These are phyloP conservation scores for Tringa solitaria DNA, from an alignment of 2,113 vertebrate species.

Conservation along the genomic window DNA sequence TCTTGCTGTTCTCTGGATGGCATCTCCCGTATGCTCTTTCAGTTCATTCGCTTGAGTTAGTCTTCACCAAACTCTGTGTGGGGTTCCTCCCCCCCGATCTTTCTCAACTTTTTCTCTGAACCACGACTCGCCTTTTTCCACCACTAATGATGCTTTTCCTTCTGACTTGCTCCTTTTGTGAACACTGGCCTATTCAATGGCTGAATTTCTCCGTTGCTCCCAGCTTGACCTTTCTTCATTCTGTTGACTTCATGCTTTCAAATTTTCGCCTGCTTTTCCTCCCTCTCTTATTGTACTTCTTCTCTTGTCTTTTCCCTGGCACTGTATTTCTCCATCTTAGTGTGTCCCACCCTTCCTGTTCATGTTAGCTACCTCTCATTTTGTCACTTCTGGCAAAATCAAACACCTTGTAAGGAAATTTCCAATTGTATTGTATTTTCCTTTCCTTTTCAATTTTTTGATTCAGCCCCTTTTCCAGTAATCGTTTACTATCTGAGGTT, in stretches of 20 bases:
- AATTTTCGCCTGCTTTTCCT: conserved; percentile 12
- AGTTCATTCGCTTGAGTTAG: background rate
- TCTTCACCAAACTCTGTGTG: background rate
- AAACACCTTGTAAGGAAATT: background rate
- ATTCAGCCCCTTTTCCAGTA: background rate
- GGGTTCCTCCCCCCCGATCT: background rate
- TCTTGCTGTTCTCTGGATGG: background rate
- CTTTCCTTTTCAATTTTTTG: background rate
- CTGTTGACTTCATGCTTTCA: conserved; percentile 55
- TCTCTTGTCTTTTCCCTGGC: conserved; percentile 23
- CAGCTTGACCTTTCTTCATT: conserved; percentile 57
- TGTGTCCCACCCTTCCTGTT: conserved; percentile 35
- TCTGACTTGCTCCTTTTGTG: conserved; percentile 62
- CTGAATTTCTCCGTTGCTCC: conserved; percentile 38
- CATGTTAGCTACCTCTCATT: background rate
- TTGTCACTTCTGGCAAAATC: background rate
- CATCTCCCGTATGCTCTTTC: background rate
- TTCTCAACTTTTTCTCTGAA: conserved; percentile 51
- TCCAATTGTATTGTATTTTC: background rate
- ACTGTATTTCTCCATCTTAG: conserved; percentile 40
- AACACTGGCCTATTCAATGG: conserved; percentile 13
- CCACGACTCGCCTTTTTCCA: conserved; percentile 54
- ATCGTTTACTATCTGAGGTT: background rate
- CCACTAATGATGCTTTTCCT: conserved; percentile 46
- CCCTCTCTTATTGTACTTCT: conserved; percentile 8